Evolutionary conservation across 2,888 invertebrate genomes (phyloP).

Genomic region (Aphelenchoides bicaudatus): DNA sequence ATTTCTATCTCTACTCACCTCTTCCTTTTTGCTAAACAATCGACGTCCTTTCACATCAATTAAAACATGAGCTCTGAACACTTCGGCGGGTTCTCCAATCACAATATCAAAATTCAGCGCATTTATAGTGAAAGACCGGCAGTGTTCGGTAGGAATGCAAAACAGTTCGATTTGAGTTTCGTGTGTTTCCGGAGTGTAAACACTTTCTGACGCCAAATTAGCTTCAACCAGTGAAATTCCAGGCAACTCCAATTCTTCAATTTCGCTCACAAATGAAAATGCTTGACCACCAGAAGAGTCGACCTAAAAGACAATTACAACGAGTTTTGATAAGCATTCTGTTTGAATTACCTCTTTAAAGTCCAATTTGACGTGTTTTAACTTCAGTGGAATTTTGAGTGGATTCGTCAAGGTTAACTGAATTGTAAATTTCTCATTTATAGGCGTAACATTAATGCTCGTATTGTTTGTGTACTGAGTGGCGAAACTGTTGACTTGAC

Average conservation of each 20-base stretch:
- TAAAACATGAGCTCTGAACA: constrained; percentile 6
- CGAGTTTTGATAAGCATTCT: background rate
- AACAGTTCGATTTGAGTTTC: constrained; percentile 20
- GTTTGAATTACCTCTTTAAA: constrained; percentile 15
- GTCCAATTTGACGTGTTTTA: constrained; percentile 38
- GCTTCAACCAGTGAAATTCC: background rate
- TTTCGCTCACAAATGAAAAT: constrained; percentile 6
- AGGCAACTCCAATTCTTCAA: background rate
- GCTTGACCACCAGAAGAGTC: background rate
- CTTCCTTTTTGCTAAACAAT: constrained; percentile 22
- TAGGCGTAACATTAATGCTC: constrained; percentile 40
- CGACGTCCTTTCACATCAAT: constrained; percentile 17
- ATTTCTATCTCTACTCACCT: constrained; percentile 7
- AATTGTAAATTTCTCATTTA: constrained; percentile 42
- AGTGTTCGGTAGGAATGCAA: constrained; percentile 14
- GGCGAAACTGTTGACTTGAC: constrained; percentile 10
- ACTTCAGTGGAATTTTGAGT: constrained; percentile 33
- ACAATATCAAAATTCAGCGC: constrained; percentile 11
- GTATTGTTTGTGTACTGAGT: constrained; percentile 41
- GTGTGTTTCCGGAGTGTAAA: background rate
- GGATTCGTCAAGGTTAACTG: constrained; percentile 43
- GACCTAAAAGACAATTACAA: background rate
- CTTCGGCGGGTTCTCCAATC: background rate
- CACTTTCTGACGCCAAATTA: no score
- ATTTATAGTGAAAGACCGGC: constrained; percentile 20